Evolutionary conservation across 1,140 invertebrate genomes (phyloP), one percentile per base, ranked within the genome.

Genomic region (Andricus grossulariae): DNA sequence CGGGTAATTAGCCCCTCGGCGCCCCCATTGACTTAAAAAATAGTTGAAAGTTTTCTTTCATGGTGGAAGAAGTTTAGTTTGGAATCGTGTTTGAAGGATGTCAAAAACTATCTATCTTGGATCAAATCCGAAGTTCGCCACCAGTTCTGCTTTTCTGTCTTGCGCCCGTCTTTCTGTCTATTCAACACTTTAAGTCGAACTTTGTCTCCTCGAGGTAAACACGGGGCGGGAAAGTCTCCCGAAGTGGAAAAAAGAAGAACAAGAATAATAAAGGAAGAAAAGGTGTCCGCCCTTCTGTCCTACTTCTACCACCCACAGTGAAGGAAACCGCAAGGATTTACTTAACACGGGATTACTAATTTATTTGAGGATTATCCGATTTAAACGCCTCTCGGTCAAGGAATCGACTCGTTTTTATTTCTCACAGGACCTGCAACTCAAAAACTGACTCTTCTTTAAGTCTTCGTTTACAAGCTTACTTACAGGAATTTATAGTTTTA

Each of bases 131-230:
- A 54, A 18, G 60, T 66, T 66, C 45, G 12, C 25, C 21, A 51
- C 72, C 75, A 57, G 21, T 49, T 66, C 32, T 39, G 15, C 60
- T 66, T n/a, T 66, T 25, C 60, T 66, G 32, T 50, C 54, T 49
- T 10, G 18, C 8, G 21, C 12, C n/a, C 12, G 45, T 39, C 52
- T 60, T 39, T 73, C 45, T 51, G 76, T 73, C 60, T 80, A 51
- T 55, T 83, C 72, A 81, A 74, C 76, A 82, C 83, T 85, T 88
- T 85, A 88, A 88, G 87, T 88, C 87, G 50, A 73, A 73, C 72
- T 73, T 73, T 52, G 72, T 73, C 54, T 52, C 50, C 50, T 73
- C 32, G 50, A 52, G 54, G 72, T 73, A 73, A 73, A 73, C 72
- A 73, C 72, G 49, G 32, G 49, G 72, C 54, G 49, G 72, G 50